Evolutionary conservation across 2,797 vertebrate genomes (phyloP), one percentile per base, ranked within the genome.

Genomic region (Allobates femoralis): DNA sequence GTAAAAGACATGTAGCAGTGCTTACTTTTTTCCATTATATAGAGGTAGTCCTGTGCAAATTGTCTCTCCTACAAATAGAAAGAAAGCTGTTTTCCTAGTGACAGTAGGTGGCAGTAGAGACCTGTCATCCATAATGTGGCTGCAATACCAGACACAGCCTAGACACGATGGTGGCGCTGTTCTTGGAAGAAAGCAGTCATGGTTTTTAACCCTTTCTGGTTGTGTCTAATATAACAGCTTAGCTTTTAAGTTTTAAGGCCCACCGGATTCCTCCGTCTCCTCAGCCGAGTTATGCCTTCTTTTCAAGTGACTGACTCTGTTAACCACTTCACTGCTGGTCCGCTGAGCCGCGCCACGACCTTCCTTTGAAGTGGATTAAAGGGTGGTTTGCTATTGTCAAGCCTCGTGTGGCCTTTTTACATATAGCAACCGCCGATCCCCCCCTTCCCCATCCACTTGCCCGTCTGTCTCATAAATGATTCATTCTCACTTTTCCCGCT

Each of bases 271-370:
- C 53, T 79, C 62, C 30, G 23, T 58, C 51, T 56, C 76, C 71
- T 64, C 76, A 58, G 84, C 84, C 76, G 56, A 58, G 76, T 53
- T 30, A 85, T 85, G 84, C 84, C 84, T 85, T 85, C 34, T 16
- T 34, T 41, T 60, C 53, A 41, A 50, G 53, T 60, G 41, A 41
- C 16, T 30, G 26, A 34, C 69, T 18, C 41, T 66, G 28, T 86
- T 66, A 75, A 83, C 66, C 81, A 32, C 69, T 83, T 83, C 81
- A 60, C 53, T 55, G 21, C 67, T 67, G 19, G 60, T 23, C 46
- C 6, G 46, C 80, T n/a, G 50, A 16, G 26, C 62, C 16, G 18
- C 46, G 5, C 23, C 19, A 18, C 34, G 2, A n/a, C 15, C 58
- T 14, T 23, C 21, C 37, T 23, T 28, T 32, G 73, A 76, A 79